Conservation (phyloP, 2,888 invertebrate genomes). For the Dasypolia templi region DNA sequence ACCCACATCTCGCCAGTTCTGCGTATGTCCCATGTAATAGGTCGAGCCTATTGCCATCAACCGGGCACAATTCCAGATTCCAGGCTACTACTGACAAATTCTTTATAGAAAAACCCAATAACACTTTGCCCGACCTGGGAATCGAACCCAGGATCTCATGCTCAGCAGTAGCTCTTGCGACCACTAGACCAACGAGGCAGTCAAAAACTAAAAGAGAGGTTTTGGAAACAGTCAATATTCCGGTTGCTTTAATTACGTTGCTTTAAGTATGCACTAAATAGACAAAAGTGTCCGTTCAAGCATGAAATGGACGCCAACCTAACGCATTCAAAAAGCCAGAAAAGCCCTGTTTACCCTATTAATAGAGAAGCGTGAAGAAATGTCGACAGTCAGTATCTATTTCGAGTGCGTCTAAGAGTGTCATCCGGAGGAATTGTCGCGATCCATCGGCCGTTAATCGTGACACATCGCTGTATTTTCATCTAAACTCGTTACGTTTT, state of each 20-base stretch:
- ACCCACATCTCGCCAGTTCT: too few species aligned
- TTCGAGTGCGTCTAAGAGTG: constrained; percentile 55
- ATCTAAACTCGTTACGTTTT: constrained; percentile 70
- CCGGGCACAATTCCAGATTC: too few species aligned
- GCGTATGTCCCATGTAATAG: too few species aligned
- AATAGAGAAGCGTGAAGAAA: constrained; percentile 53
- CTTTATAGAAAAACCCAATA: too few species aligned
- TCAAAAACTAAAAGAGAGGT: too few species aligned
- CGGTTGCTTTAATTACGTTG: not conserved
- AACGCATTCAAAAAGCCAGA: constrained; percentile 17
- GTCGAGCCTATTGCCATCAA: too few species aligned
- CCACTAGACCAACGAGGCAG: too few species aligned
- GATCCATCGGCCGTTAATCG: constrained; percentile 70
- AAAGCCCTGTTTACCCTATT: constrained; percentile 36
- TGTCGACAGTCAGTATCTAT: constrained; percentile 52
- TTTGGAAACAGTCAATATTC: not conserved
- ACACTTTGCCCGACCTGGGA: too few species aligned
- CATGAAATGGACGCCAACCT: not conserved
- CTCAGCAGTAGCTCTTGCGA: too few species aligned
- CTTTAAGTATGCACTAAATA: not conserved
- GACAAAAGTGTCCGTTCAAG: not conserved
- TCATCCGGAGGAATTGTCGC: constrained; percentile 60
- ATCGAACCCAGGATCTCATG: too few species aligned
- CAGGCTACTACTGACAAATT: too few species aligned
- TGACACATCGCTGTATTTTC: constrained; percentile 78